phyloP scores from a whole-genome alignment of 2,888 invertebrate species.

The Brachynemurus nebulosus region DNA sequence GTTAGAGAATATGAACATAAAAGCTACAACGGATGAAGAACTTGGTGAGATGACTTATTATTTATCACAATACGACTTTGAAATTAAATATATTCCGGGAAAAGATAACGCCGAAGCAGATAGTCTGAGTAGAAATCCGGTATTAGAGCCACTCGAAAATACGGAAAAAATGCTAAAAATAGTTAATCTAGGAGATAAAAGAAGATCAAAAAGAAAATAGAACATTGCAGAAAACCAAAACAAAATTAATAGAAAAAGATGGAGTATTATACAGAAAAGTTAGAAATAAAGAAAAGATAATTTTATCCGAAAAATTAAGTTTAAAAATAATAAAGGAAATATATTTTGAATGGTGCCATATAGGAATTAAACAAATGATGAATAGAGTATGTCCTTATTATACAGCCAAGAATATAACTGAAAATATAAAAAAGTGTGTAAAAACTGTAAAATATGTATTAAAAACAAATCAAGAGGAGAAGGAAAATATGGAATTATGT shows the following conservation, averaged over 20 bases:
- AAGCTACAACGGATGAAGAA: neutral
- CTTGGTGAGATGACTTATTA: neutral
- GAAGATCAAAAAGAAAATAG: slow-evolving; percentile 6
- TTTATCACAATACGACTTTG: neutral
- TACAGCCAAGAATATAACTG: too few species aligned
- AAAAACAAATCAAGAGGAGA: slow-evolving; percentile 21
- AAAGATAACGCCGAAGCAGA: slow-evolving; percentile 12
- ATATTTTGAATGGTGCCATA: slow-evolving; percentile 11
- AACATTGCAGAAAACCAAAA: slow-evolving; percentile 3
- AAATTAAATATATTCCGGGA: slow-evolving; percentile 4
- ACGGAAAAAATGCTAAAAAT: slow-evolving; percentile 7
- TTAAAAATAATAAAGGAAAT: slow-evolving; percentile 11
- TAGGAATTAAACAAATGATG: neutral
- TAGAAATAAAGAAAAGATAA: slow-evolving; percentile 13
- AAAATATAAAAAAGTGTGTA: too few species aligned
- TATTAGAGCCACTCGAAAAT: slow-evolving; percentile 10
- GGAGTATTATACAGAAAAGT: slow-evolving; percentile 10
- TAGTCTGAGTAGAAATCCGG: slow-evolving; percentile 15
- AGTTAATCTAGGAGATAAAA: slow-evolving; percentile 7
- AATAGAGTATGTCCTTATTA: slow-evolving; percentile 7
- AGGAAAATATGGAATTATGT: slow-evolving; percentile 16
- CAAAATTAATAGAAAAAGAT: slow-evolving; percentile 8
- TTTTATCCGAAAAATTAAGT: slow-evolving; percentile 14
- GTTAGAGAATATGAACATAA: slow-evolving; percentile 11
- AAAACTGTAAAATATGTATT: slow-evolving; percentile 17